Evolutionary conservation across 2,888 invertebrate species (phyloP), one percentile per base, ranked within the genome.

Genomic region (Apotomis betuletana): DNA sequence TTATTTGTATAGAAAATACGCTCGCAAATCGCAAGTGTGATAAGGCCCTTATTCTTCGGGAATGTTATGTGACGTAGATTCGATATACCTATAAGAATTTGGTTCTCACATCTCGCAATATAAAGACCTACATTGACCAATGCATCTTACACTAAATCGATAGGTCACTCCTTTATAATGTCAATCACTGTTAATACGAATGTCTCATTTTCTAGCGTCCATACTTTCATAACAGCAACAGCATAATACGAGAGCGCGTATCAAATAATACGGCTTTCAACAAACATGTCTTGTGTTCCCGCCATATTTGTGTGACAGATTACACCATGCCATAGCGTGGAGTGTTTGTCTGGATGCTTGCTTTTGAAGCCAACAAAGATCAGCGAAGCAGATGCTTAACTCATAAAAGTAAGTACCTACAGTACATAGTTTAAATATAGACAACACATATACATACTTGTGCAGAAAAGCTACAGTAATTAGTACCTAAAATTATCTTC

Each of bases 261-360:
- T 61, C 67, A 52, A 58, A 60, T 54, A 65, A 44, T 57, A 49
- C 61, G 61, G 62, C 63, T 72, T 63, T 72, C 68, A 59, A 73
- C 57, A 67, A 67, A 70, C 61, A 73, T 49, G 57, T 76, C 75
- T 75, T 75, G 54, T 13, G 70, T 79, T 77, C 79, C 75, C 75
- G 74, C 81, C 80, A 75, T 82, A 77, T 77, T 77, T 64, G 73
- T 54, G 59, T 75, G 69, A 78, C 72, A 69, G n/a, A 68, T 70
- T 69, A 68, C 70, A 60, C 67, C 59, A 63, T 12, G 46, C 63
- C 63, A 62, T 70, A 67, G 58, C 57, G 67, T 27, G 12, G 52
- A 55, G 49, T 44, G 74, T 74, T 71, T 73, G 77, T 77, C 77
- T 70, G 8, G 44, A 67, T 61, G 41, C 13, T 62, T 52, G 71